Evolutionary conservation across 2,888 invertebrate genomes (phyloP).

Genomic region (Agonopterix subpropinquella): DNA sequence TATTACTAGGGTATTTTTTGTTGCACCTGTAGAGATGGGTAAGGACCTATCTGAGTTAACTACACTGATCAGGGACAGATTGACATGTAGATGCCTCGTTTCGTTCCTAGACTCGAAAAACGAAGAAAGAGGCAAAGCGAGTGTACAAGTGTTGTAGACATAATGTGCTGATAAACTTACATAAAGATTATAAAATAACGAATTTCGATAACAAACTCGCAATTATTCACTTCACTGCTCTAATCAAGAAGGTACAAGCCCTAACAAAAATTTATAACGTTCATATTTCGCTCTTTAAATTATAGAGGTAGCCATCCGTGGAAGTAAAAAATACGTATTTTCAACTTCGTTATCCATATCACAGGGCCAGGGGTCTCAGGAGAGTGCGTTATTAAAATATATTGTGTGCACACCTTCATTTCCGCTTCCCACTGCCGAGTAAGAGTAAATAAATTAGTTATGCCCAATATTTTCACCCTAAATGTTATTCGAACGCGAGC

Average conservation of each 20-base stretch:
- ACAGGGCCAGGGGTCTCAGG: conserved; percentile 46
- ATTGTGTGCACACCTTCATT: conserved; percentile 62
- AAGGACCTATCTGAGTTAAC: too few relatives aligned
- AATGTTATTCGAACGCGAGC: conserved; percentile 58
- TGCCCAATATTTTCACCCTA: conserved; percentile 68
- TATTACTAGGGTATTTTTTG: too few relatives aligned
- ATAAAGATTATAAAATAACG: too few relatives aligned
- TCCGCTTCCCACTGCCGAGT: conserved; percentile 36
- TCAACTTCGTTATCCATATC: conserved; percentile 61
- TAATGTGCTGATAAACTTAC: too few relatives aligned
- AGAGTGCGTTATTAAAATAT: conserved; percentile 72
- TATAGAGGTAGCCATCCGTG: conserved; percentile 42
- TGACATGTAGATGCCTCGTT: too few relatives aligned
- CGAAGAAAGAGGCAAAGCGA: too few relatives aligned
- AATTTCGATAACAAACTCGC: too few relatives aligned
- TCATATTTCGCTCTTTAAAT: conserved; percentile 35
- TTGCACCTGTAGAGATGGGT: too few relatives aligned
- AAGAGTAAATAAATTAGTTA: conserved; percentile 65
- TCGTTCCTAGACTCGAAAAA: too few relatives aligned
- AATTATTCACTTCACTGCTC: too few relatives aligned
- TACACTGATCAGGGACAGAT: too few relatives aligned
- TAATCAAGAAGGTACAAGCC: conserved; percentile 13
- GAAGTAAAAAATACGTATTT: conserved; percentile 62
- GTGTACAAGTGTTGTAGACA: too few relatives aligned
- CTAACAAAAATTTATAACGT: conserved; percentile 32